Evolutionary conservation across 2,113 vertebrate species (phyloP).

Genomic region (Apodemus sylvaticus): DNA sequence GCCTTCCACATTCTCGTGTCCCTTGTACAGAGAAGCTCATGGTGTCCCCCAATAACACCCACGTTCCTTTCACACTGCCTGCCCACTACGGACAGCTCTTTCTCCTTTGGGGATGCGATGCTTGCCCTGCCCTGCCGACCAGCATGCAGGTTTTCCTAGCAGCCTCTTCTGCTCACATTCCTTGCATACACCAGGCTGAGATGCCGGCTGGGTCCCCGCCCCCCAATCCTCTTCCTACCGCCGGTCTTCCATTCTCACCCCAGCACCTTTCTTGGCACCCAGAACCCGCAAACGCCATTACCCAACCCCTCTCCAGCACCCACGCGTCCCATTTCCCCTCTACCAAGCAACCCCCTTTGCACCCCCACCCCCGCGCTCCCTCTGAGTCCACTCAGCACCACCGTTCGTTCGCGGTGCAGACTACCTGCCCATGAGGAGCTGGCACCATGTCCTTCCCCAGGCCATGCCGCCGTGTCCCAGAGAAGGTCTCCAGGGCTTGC

Average conservation of each 20-base stretch:
- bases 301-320: neutral
- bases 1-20: neutral
- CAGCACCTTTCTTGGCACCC: neutral
- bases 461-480: slow-evolving; percentile 37
- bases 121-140: neutral
- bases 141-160: neutral
- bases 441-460: slow-evolving; percentile 31
- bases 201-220: neutral
- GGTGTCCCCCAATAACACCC: neutral
- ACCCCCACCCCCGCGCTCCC: neutral
- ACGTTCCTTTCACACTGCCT: neutral
- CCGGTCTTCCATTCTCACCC: neutral
- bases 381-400: slow-evolving; percentile 13
- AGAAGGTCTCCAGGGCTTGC: neutral
- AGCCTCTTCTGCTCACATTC: slow-evolving; percentile 24
- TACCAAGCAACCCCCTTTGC: neutral
- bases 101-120: neutral
- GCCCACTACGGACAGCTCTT: neutral
- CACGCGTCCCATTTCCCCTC: neutral
- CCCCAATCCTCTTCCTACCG: neutral
- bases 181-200: neutral
- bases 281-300: neutral
- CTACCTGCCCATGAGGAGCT: slow-evolving; percentile 51
- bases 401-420: neutral
- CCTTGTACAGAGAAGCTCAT: neutral